Evolutionary conservation across 1,140 invertebrate genomes (phyloP), one percentile per base, ranked within the genome.

Genomic region (Lysiphlebus fabarum): DNA sequence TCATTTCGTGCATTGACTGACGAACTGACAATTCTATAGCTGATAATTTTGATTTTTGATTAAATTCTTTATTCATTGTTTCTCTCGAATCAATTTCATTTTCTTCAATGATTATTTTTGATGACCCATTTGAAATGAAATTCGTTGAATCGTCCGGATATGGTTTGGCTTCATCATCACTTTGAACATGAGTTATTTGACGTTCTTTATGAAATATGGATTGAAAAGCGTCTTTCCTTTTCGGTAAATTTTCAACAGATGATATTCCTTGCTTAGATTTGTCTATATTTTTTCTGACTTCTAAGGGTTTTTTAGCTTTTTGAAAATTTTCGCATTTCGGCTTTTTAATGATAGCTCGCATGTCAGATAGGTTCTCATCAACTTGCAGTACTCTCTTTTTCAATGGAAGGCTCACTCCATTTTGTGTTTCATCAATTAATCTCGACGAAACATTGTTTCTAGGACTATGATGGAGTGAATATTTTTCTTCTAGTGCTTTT

Each of bases 301-400:
- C 86, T 79, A 86, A 85, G 14, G 86, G 66, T 62, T 80, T 78
- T 58, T 81, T 82, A 3, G 82, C 83, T 76, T 86, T 84, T 57
- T 82, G 75, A 56, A 85, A 75, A 85, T 85, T 4, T 82, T 82
- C 3, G 82, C 83, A 50, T 74, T 85, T 86, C 2, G 83, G 83
- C 67, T 86, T 86, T 53, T 82, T 76, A 7, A 74, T 59, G 40
- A 67, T 70, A 6, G 58, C 5, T 44, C 73, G 48, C 4, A n/a
- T 38, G 43, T 37, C 7, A 6, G 55, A 56, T 6, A 58, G 47
- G 40, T 64, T 62, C 5, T 64, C 53, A 11, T 69, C 64, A 33
- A 51, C 62, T 2, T 56, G 44, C 7, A 78, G 53, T 17, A 65
- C 59, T 55, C 77, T 69, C 57, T 79, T 79, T 57, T 78, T 79